These are phyloP conservation scores for Sinocyclocheilus maitianheensis DNA, from an alignment of 2,113 vertebrate species.

Conservation along the genomic window DNA sequence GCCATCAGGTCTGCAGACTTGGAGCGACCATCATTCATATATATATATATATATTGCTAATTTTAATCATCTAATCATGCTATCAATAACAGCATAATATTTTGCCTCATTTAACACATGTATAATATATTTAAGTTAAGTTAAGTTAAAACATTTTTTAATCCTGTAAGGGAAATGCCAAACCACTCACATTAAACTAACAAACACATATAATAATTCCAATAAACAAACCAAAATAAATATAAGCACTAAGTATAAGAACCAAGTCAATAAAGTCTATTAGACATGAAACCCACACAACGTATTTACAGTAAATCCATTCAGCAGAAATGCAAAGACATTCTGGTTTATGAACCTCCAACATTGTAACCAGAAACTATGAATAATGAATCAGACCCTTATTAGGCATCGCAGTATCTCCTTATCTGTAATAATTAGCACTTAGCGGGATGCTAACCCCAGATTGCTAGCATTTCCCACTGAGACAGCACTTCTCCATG, in stretches of 20 bases:
- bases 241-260: too few relatives aligned
- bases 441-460: not conserved
- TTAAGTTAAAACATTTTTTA: too few relatives aligned
- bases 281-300: not conserved
- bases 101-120: too few relatives aligned
- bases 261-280: too few relatives aligned
- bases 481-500: conserved; percentile 22
- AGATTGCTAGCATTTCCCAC: conserved; percentile 9
- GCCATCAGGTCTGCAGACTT: not conserved
- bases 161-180: too few relatives aligned
- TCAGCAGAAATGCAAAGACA: not conserved
- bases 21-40: not conserved
- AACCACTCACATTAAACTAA: too few relatives aligned
- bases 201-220: too few relatives aligned
- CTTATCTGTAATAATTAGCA: conserved; percentile 29
- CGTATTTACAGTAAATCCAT: not conserved
- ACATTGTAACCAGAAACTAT: conserved; percentile 4
- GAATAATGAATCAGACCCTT: conserved; percentile 18
- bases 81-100: too few relatives aligned
- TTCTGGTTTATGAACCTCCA: not conserved
- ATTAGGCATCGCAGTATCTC: not conserved
- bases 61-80: too few relatives aligned
- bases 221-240: too few relatives aligned
- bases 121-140: too few relatives aligned
- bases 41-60: too few relatives aligned